phyloP scores from a whole-genome alignment of 2,797 vertebrate species.

The Melanitta fusca region DNA sequence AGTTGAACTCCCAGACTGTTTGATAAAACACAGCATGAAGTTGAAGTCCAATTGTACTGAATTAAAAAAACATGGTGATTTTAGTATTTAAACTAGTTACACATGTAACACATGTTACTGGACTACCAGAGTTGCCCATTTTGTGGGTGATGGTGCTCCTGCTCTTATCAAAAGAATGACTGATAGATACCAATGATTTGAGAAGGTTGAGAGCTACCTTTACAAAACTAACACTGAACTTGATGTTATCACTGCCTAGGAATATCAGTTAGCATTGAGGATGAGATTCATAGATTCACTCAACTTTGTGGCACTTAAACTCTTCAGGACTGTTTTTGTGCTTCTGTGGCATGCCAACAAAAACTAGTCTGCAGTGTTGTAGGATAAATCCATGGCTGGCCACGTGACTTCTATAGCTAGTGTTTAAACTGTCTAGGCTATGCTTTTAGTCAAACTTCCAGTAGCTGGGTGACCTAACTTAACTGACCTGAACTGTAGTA shows the following conservation, averaged over 20 bases:
- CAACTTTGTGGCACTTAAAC: not conserved
- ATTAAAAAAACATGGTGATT: not conserved
- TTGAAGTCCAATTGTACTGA: not conserved
- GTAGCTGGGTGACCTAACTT: conserved; percentile 39
- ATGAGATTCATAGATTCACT: not conserved
- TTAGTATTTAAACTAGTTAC: not conserved
- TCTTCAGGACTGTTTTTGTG: not conserved
- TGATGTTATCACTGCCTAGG: not conserved
- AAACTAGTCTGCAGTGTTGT: not conserved
- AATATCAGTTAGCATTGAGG: not conserved
- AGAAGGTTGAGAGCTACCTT: not conserved
- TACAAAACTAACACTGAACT: not conserved
- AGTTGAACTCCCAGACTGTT: not conserved
- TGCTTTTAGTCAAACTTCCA: not conserved
- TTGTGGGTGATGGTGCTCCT: not conserved
- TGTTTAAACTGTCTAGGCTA: conserved; percentile 12
- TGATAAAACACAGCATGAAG: not conserved
- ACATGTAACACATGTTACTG: not conserved
- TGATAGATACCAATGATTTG: not conserved
- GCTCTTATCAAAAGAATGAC: not conserved
- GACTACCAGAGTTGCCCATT: not conserved
- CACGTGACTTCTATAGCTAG: not conserved
- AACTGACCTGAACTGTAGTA: conserved; percentile 54
- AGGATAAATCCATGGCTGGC: not conserved
- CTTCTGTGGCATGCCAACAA: not conserved